These are phyloP conservation scores for Enteromius radiatus DNA, from an alignment of 2,797 vertebrate species.

Conservation along the genomic window DNA sequence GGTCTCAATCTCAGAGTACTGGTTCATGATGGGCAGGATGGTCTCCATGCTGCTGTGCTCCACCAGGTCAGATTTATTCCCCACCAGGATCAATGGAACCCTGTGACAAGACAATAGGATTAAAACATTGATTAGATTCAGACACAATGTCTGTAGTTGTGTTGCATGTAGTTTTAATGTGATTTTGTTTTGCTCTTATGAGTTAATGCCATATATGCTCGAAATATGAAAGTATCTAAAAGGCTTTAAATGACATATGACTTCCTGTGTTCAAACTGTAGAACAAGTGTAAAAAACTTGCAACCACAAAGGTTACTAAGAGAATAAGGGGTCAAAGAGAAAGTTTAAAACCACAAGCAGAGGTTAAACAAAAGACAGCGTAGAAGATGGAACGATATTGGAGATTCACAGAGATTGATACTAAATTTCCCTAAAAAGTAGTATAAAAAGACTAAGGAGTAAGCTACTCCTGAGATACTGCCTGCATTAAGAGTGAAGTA, in stretches of 20 bases:
- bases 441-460: too few species aligned
- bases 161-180: neutral
- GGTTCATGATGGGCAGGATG: slow-evolving; percentile 98
- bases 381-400: neutral
- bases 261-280: neutral
- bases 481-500: too few species aligned
- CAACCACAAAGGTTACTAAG: neutral
- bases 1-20: slow-evolving; percentile 97
- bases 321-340: neutral
- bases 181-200: neutral
- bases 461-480: too few species aligned
- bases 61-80: slow-evolving; percentile 97
- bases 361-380: neutral
- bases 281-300: neutral
- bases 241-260: too few species aligned
- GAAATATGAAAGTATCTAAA: too few species aligned
- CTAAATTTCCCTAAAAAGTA: too few species aligned
- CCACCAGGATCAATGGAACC: slow-evolving; percentile 95
- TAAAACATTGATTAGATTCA: neutral
- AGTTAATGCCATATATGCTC: neutral
- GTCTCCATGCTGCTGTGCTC: slow-evolving; percentile 99
- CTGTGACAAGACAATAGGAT: slow-evolving; percentile 68
- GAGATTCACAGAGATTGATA: too few species aligned
- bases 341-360: neutral
- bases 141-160: neutral